Percentiles rank a stretch among this genome's conserved stretches.
These are phyloP conservation scores for Nothoprocta pentlandii DNA, from an alignment of 2,113 vertebrate genomes.

Conservation along the genomic window DNA sequence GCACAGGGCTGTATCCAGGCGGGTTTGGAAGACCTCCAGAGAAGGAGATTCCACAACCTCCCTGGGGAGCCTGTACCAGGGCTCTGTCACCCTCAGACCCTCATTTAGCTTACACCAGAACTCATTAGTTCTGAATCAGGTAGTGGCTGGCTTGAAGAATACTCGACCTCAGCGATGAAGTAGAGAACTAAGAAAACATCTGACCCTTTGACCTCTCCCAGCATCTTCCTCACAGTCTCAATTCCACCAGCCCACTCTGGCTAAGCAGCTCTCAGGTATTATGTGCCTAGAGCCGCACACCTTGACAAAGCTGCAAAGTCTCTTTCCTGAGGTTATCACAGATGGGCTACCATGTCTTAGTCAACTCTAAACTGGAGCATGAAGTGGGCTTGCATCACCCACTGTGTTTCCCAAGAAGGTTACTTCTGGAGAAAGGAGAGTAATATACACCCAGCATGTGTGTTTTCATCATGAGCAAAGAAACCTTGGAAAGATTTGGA, in stretches of 20 bases:
- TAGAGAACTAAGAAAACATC: neutral
- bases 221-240: neutral
- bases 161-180: neutral
- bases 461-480: neutral
- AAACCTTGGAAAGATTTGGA: neutral
- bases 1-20: too few relatives aligned
- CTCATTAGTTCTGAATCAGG: neutral
- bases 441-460: neutral
- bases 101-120: neutral
- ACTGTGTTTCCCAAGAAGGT: neutral
- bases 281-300: neutral
- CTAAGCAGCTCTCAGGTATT: neutral
- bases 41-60: too few relatives aligned
- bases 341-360: neutral
- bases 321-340: neutral
- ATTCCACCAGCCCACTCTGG: rapidly evolving
- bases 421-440: neutral
- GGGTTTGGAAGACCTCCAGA: too few relatives aligned
- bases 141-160: neutral
- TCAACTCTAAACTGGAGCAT: neutral
- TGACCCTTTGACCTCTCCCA: neutral
- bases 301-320: neutral
- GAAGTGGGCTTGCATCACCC: neutral
- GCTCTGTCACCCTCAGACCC: too few relatives aligned
- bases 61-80: too few relatives aligned